Evolutionary conservation across 1,140 invertebrate species (phyloP), one percentile per base, ranked within the genome.

Genomic region (Cydia pomonella): DNA sequence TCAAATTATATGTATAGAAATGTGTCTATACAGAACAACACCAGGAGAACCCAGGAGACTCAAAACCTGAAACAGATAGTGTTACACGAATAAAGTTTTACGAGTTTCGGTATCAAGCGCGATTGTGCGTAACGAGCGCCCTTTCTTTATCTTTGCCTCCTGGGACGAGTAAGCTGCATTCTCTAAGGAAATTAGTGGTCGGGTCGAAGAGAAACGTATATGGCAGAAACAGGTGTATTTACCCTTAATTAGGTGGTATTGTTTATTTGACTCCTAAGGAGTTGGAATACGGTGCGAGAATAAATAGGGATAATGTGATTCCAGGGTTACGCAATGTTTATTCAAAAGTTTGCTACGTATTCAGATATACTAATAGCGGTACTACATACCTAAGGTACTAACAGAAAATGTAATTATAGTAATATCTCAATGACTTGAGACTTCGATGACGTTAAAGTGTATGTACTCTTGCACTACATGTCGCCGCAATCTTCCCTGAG

Each of bases 41-140:
- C 27, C n/a, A 18, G n/a, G n/a, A 69, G 33, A 38, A 18, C 33
- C 64, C 64, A 69, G 29, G 64, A 69, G 64, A 38, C 3, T 41
- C 64, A 69, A 33, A 69, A 69, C 64, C 64, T n/a, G 25, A 66
- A 69, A 69, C 29, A 33, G 64, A 69, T 69, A 69, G 64, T 69
- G 64, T 33, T 23, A 59, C 53, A 69, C 64, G 64, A 33, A 69
- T 69, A 69, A 69, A 69, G 27, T 69, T 69, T 69, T 69, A 69
- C 64, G 64, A 69, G 27, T 69, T 69, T 33, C 6, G 29, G 64
- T 69, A 69, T 33, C 64, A 69, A 64, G 27, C 64, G 16, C 64
- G 64, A 69, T 69, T 69, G 64, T 33, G 29, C 29, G 64, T 69
- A 69, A 69, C 64, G 64, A 69, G 64, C 64, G 64, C 64, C 64